These are phyloP conservation scores for Notechis scutatus DNA, from an alignment of 2,113 vertebrate species.

Conservation along the genomic window DNA sequence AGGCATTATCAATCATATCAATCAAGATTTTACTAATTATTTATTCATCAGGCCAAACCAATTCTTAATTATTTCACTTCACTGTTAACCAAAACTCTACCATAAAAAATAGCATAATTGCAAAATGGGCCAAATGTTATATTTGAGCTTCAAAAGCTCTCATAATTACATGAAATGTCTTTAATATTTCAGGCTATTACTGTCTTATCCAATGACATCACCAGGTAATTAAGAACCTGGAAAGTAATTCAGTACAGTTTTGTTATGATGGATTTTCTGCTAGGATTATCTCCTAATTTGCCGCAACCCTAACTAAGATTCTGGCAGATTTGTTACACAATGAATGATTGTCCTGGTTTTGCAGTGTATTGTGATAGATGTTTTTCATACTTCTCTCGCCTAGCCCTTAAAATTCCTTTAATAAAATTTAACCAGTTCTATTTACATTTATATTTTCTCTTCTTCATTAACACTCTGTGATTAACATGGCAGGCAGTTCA, in stretches of 20 bases:
- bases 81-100: not conserved
- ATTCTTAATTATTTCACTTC: not conserved
- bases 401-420: not conserved
- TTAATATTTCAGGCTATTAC: constrained; percentile 1
- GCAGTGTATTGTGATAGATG: not conserved
- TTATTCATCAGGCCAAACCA: not conserved
- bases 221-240: not conserved
- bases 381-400: not conserved
- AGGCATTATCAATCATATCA: not conserved
- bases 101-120: not conserved
- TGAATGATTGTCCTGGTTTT: not conserved
- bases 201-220: not conserved
- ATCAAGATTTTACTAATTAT: not conserved
- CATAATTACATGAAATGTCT: not conserved
- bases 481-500: not conserved
- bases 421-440: not conserved
- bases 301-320: not conserved
- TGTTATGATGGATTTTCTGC: not conserved
- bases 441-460: not conserved
- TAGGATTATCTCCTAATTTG: not conserved
- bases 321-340: not conserved
- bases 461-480: not conserved
- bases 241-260: not conserved
- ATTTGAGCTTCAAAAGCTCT: not conserved
- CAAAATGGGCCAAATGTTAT: not conserved